phyloP scores from a whole-genome alignment of 2,888 invertebrate genomes.

The Andrena hattorfiana region DNA sequence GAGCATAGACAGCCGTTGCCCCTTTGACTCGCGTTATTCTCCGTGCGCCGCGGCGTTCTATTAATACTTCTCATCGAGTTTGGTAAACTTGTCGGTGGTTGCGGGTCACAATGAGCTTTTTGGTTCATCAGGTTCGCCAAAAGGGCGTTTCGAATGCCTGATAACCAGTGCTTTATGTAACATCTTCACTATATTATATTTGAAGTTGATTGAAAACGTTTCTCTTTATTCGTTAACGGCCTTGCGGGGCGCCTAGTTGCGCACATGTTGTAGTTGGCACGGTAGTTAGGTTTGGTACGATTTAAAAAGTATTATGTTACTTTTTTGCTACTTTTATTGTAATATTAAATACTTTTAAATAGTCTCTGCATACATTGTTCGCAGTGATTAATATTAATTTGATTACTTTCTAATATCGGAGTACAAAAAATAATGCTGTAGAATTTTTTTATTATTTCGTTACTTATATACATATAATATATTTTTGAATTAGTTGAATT shows the following conservation, averaged over 20 bases:
- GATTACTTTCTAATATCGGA: too few relatives aligned
- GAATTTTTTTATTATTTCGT: too few relatives aligned
- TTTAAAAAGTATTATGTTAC: too few relatives aligned
- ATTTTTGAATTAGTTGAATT: neutral
- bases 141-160: neutral
- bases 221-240: too few relatives aligned
- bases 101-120: constrained; percentile 26
- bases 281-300: too few relatives aligned
- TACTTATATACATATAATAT: too few relatives aligned
- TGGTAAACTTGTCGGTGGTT: constrained; percentile 39
- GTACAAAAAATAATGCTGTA: neutral
- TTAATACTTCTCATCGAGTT: constrained; percentile 45
- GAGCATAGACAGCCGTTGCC: neutral
- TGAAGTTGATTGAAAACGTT: neutral
- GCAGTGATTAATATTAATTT: too few relatives aligned
- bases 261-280: too few relatives aligned
- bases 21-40: constrained; percentile 2
- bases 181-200: neutral
- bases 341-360: too few relatives aligned
- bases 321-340: too few relatives aligned
- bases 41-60: constrained; percentile 11
- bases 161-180: neutral
- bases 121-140: constrained; percentile 36
- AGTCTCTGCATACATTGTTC: too few relatives aligned
- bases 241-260: too few relatives aligned